Conservation (phyloP, 2,888 invertebrate species). For the Podabrus alpinus region DNA sequence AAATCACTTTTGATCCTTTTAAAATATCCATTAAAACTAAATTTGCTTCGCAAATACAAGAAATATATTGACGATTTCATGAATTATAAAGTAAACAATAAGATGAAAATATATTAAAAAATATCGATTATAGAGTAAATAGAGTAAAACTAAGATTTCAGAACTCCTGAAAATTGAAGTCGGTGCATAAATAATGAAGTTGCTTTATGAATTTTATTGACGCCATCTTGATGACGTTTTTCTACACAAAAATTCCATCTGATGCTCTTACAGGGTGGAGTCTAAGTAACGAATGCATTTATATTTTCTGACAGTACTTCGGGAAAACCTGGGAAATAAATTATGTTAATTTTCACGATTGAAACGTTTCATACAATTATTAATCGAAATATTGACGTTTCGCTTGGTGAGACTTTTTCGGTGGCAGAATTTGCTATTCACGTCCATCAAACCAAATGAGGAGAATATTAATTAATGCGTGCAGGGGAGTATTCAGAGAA, state of each 20-base stretch:
- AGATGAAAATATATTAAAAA: too few relatives aligned
- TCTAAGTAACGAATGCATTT: not conserved
- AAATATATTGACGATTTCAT: too few relatives aligned
- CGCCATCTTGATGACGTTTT: not conserved
- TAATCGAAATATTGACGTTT: too few relatives aligned
- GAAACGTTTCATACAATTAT: too few relatives aligned
- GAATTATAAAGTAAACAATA: too few relatives aligned
- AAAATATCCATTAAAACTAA: too few relatives aligned
- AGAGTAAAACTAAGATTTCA: not conserved
- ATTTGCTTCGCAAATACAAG: too few relatives aligned
- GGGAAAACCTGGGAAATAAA: not conserved
- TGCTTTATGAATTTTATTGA: not conserved
- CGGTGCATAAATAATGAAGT: not conserved
- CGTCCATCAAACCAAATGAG: too few relatives aligned
- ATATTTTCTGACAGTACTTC: not conserved
- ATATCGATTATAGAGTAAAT: not conserved
- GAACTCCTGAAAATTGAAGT: not conserved
- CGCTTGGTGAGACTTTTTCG: too few relatives aligned
- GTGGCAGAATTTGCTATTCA: too few relatives aligned
- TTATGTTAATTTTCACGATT: not conserved
- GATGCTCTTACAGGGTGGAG: not conserved
- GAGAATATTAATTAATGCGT: too few relatives aligned
- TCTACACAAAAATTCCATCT: not conserved
- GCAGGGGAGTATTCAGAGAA: too few relatives aligned
- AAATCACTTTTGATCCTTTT: not conserved